Evolutionary conservation across 2,113 vertebrate species (phyloP).

Genomic region (Epinephelus fuscoguttatus): DNA sequence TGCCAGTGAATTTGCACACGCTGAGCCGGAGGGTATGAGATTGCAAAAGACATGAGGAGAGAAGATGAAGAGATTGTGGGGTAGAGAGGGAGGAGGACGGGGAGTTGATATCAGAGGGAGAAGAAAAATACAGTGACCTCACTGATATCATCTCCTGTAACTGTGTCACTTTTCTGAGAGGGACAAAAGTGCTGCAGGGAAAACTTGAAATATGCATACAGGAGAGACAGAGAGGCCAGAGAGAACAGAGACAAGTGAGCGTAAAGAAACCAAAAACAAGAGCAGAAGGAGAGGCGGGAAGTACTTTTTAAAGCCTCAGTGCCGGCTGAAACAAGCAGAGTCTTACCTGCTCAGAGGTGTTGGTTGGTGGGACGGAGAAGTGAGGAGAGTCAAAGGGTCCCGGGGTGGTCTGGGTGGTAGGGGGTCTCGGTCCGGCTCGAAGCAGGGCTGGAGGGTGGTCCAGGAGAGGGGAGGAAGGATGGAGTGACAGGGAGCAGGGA

Average conservation of each 20-base stretch:
- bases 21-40: constrained; percentile 54
- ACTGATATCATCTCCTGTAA: constrained; percentile 69
- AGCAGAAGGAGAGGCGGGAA: constrained; percentile 44
- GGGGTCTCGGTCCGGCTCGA: constrained; percentile 62
- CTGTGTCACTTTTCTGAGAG: constrained; percentile 62
- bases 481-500: constrained; percentile 87
- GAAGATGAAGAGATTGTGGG: constrained; percentile 62
- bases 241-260: neutral
- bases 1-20: constrained; percentile 44
- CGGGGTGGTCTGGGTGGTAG: constrained; percentile 77
- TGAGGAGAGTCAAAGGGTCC: constrained; percentile 87
- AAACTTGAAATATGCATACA: constrained; percentile 70
- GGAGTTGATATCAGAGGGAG: constrained; percentile 67
- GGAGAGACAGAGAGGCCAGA: constrained; percentile 4
- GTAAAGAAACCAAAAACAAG: constrained; percentile 31
- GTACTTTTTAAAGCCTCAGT: constrained; percentile 47
- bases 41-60: constrained; percentile 42
- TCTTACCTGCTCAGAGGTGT: constrained; percentile 81
- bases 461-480: constrained; percentile 80
- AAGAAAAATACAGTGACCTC: constrained; percentile 73
- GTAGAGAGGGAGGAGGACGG: constrained; percentile 43
- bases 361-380: constrained; percentile 80
- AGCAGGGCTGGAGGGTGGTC: constrained; percentile 77
- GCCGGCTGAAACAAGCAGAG: constrained; percentile 22
- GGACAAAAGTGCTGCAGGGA: constrained; percentile 57